phyloP scores from a whole-genome alignment of 1,140 invertebrate species.

The Tetragonula clypearis region DNA sequence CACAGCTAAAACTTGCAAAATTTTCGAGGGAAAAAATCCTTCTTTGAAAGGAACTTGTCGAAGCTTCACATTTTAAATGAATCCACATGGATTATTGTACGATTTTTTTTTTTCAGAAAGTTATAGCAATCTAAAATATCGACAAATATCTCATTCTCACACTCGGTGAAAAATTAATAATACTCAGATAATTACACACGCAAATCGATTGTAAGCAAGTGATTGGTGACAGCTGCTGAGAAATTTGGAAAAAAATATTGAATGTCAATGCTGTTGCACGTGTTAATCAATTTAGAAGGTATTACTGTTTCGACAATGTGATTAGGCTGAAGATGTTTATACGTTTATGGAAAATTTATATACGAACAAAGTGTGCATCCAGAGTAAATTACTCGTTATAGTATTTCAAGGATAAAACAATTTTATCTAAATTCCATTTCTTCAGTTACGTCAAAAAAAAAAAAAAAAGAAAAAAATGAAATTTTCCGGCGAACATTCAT shows the following conservation, averaged over 20 bases:
- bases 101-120: too few relatives aligned
- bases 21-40: too few relatives aligned
- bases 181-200: background rate
- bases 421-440: background rate
- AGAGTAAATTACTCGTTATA: background rate
- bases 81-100: too few relatives aligned
- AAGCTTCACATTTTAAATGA: too few relatives aligned
- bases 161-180: fast-evolving
- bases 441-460: background rate
- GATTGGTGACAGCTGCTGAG: background rate
- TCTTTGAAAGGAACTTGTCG: too few relatives aligned
- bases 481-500: background rate
- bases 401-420: too few relatives aligned
- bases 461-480: background rate
- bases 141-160: too few relatives aligned
- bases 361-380: background rate
- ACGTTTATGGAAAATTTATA: background rate
- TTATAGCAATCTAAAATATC: too few relatives aligned
- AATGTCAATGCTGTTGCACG: background rate
- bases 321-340: background rate
- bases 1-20: too few relatives aligned
- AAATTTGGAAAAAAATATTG: background rate
- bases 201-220: background rate
- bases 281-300: background rate
- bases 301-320: background rate